Percentiles rank a stretch among this genome's conserved stretches.
Evolutionary conservation across 92 coral and sea anemone genomes (phyloP).

Genomic region (Porites divaricata): DNA sequence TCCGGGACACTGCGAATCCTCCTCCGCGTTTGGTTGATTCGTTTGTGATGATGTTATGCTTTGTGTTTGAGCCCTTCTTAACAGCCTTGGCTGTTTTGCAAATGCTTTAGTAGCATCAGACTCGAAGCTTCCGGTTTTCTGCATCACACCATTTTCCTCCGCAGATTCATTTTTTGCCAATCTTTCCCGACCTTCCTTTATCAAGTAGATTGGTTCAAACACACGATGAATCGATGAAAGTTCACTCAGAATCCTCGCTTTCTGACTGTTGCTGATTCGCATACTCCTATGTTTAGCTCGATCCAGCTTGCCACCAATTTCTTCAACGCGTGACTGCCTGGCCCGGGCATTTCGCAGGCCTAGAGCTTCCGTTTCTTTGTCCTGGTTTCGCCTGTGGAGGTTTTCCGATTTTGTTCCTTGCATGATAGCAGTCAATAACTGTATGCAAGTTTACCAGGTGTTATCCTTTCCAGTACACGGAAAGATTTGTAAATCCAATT

Average conservation of each 20-base stretch:
- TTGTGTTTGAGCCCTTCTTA: constrained; percentile 3
- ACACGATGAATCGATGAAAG: constrained; percentile 52
- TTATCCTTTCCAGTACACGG: neutral
- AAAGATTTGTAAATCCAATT: neutral
- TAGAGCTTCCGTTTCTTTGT: constrained; percentile 43
- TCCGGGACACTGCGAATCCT: neutral
- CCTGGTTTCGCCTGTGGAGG: constrained; percentile 18
- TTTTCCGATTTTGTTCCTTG: neutral
- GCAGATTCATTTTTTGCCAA: neutral
- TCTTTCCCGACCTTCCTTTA: constrained; percentile 7
- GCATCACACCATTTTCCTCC: neutral
- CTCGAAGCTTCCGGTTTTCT: neutral
- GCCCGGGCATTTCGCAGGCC: constrained; percentile 33
- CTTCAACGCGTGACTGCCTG: constrained; percentile 52
- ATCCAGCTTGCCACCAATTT: constrained; percentile 49
- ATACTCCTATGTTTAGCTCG: constrained; percentile 47
- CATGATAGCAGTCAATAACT: neutral
- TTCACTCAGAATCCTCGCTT: constrained; percentile 50
- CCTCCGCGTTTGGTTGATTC: neutral
- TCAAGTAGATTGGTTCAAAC: constrained; percentile 54
- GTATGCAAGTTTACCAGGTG: neutral
- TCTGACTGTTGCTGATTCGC: constrained; percentile 28
- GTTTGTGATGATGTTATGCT: neutral
- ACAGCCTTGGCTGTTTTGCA: neutral
- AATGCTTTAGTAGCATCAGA: neutral